Evolutionary conservation across 2,113 vertebrate species (phyloP).

Genomic region (Mobula birostris): DNA sequence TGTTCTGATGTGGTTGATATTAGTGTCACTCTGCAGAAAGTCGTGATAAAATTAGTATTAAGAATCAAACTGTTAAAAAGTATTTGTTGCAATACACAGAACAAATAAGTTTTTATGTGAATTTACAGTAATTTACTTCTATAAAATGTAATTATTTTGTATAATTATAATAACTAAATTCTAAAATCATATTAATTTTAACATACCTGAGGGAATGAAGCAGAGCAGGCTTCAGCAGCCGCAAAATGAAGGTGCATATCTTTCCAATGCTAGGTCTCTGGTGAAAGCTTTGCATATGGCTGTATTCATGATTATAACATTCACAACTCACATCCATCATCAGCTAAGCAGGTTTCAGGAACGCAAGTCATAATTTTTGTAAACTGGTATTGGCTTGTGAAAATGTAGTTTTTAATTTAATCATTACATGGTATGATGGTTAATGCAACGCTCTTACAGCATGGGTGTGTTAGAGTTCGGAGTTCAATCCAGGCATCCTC

Average conservation of each 20-base stretch:
- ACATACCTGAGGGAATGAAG: background rate
- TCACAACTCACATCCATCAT: background rate
- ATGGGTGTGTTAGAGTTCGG: too few species aligned
- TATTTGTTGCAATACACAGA: background rate
- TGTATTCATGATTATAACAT: background rate
- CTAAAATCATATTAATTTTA: conserved; percentile 11
- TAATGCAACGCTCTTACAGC: too few species aligned
- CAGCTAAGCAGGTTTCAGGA: background rate
- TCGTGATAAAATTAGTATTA: background rate
- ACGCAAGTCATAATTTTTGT: background rate
- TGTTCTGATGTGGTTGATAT: conserved; percentile 16
- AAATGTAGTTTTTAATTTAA: background rate
- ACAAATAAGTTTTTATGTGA: background rate
- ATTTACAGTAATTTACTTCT: background rate
- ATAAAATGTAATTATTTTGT: background rate
- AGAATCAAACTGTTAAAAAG: background rate
- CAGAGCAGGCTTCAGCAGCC: background rate
- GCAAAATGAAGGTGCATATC: background rate
- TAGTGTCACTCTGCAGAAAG: conserved; percentile 22
- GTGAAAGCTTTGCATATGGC: background rate
- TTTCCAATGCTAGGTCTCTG: background rate
- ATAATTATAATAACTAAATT: conserved; percentile 7
- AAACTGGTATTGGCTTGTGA: background rate
- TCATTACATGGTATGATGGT: too few species aligned
- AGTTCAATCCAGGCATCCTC: too few species aligned